Conservation (phyloP, 2,797 vertebrate species). For the Sebastes nivosus region DNA sequence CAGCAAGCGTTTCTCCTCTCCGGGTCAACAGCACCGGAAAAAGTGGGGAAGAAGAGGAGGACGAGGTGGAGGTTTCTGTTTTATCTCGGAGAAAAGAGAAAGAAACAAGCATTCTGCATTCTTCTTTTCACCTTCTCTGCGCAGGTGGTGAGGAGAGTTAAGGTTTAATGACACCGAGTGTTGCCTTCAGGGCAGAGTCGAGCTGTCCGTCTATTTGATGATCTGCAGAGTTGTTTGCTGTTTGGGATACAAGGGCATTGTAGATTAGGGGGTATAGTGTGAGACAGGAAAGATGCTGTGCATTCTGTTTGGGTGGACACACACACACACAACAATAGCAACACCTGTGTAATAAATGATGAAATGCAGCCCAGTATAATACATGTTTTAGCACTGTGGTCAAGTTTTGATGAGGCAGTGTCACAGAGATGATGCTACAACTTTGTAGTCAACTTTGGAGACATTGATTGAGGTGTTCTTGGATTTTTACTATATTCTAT, state of each 20-base stretch:
- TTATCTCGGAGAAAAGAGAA: constrained; percentile 20
- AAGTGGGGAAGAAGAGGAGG: constrained; percentile 18
- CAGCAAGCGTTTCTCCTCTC: constrained; percentile 23
- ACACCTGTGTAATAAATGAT: not conserved
- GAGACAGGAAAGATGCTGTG: not conserved
- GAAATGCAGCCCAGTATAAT: not conserved
- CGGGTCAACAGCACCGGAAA: constrained; percentile 12
- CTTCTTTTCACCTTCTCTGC: constrained; percentile 33
- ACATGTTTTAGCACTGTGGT: not conserved
- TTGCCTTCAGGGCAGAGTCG: constrained; percentile 39
- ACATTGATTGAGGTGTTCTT: not conserved
- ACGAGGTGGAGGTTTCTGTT: constrained; percentile 4
- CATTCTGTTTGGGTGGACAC: constrained; percentile 4
- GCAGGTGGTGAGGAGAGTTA: constrained; percentile 37
- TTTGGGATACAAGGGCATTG: constrained; percentile 32
- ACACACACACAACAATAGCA: not conserved
- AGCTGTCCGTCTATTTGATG: not conserved
- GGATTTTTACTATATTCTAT: not conserved
- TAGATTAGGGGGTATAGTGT: not conserved
- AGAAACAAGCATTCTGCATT: not conserved
- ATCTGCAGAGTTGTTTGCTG: constrained; percentile 36
- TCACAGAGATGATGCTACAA: not conserved
- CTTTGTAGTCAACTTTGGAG: not conserved
- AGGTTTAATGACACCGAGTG: constrained; percentile 58
- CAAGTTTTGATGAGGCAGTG: not conserved